Conservation (phyloP, 2,888 invertebrate genomes). For the Cryptops parisi region DNA sequence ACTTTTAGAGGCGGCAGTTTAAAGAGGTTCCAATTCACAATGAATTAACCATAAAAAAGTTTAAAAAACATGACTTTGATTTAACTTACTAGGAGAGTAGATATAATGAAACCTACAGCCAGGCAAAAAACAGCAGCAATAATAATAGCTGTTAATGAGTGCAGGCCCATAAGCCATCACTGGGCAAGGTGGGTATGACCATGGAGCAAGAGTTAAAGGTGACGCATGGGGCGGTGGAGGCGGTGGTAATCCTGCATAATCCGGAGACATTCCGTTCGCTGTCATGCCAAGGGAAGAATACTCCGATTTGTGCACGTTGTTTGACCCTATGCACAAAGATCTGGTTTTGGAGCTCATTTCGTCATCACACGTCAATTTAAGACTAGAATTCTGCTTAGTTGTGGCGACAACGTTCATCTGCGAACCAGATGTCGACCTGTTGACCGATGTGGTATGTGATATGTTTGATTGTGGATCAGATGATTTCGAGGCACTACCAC, state of each 20-base stretch:
- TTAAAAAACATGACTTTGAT: background rate
- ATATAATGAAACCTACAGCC: background rate
- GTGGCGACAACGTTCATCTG: no score
- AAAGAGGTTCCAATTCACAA: no score
- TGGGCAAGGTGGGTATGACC: conserved; percentile 2
- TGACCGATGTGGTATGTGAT: no score
- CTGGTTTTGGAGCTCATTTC: background rate
- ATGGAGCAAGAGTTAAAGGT: background rate
- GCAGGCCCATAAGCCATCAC: conserved; percentile 4
- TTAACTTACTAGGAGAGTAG: background rate
- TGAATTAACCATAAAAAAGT: background rate
- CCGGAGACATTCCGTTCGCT: background rate
- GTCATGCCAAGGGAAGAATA: background rate
- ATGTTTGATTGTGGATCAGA: no score
- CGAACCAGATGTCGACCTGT: no score
- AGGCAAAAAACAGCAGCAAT: conserved; percentile 11
- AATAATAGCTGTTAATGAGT: conserved; percentile 9
- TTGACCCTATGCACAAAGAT: background rate
- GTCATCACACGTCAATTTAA: no score
- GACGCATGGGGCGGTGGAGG: background rate
- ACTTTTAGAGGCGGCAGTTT: no score
- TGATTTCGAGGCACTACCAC: no score
- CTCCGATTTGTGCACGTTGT: background rate
- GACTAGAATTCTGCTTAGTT: no score
- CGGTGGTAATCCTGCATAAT: background rate